phyloP scores from a whole-genome alignment of 2,888 invertebrate species.

The Baccha elongata region DNA sequence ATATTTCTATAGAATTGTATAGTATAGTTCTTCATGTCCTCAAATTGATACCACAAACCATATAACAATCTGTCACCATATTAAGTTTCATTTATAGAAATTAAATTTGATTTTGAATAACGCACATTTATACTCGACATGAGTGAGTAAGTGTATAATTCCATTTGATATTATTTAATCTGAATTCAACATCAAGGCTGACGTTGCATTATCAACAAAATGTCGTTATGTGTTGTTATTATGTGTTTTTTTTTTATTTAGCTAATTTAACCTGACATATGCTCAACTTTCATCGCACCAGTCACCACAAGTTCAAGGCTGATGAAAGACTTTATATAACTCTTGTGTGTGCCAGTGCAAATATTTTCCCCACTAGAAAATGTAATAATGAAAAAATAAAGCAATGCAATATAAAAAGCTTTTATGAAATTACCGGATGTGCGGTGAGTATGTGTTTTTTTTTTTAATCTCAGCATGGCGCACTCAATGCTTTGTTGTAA shows the following conservation, averaged over 20 bases:
- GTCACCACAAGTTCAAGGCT: slow-evolving; percentile 1
- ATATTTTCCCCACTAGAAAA: background rate
- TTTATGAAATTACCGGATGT: background rate
- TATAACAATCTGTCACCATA: background rate
- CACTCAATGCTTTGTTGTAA: background rate
- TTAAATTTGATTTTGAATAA: background rate
- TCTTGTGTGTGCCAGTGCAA: background rate
- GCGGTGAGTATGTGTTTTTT: background rate
- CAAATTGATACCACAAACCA: background rate
- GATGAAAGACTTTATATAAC: background rate
- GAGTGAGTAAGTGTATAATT: background rate
- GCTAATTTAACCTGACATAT: background rate
- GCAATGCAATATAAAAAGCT: background rate
- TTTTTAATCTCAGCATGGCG: no score
- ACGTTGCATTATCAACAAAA: background rate
- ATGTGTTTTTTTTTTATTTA: no score
- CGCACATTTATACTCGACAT: background rate
- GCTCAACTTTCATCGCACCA: background rate
- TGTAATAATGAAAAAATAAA: background rate
- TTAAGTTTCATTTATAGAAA: background rate
- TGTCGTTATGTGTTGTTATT: background rate
- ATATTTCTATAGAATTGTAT: background rate
- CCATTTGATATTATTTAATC: background rate
- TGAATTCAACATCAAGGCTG: background rate
- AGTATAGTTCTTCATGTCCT: background rate